Conservation (phyloP, 2,113 vertebrate species). For the Ondatra zibethicus region DNA sequence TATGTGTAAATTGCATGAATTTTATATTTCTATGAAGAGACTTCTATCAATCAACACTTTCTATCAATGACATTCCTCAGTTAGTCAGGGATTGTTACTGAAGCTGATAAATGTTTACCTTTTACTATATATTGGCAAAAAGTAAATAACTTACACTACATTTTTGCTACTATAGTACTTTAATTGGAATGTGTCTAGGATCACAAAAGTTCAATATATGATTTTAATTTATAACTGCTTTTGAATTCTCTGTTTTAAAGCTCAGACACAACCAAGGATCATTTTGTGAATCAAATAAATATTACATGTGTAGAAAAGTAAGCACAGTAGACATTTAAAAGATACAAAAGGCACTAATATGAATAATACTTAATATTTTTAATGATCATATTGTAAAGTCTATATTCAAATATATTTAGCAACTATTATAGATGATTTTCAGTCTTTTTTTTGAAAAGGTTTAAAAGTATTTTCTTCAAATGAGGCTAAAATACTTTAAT, state of each 20-base stretch:
- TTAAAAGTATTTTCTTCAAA: constrained; percentile 19
- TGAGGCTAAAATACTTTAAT: background rate
- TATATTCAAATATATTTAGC: background rate
- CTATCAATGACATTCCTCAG: constrained; percentile 42
- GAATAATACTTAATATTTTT: background rate
- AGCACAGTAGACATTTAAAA: background rate
- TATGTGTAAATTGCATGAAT: constrained; percentile 45
- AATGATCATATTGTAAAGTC: background rate
- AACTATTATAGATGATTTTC: background rate
- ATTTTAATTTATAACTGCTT: constrained; percentile 58
- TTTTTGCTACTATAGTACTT: constrained; percentile 39
- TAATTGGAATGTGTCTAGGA: constrained; percentile 42
- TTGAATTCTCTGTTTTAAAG: constrained; percentile 45
- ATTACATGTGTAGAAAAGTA: background rate
- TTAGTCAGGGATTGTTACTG: constrained; percentile 47
- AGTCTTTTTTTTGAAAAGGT: background rate
- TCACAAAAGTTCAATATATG: constrained; percentile 41
- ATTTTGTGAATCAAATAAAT: background rate
- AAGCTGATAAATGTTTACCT: constrained; percentile 62
- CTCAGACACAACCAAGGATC: background rate
- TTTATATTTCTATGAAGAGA: constrained; percentile 62
- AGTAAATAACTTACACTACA: constrained; percentile 10
- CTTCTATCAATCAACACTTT: constrained; percentile 66
- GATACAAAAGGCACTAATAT: background rate
- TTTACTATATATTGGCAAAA: constrained; percentile 58